Conservation (phyloP, 2,888 invertebrate genomes). For the Agapostemon virescens region DNA sequence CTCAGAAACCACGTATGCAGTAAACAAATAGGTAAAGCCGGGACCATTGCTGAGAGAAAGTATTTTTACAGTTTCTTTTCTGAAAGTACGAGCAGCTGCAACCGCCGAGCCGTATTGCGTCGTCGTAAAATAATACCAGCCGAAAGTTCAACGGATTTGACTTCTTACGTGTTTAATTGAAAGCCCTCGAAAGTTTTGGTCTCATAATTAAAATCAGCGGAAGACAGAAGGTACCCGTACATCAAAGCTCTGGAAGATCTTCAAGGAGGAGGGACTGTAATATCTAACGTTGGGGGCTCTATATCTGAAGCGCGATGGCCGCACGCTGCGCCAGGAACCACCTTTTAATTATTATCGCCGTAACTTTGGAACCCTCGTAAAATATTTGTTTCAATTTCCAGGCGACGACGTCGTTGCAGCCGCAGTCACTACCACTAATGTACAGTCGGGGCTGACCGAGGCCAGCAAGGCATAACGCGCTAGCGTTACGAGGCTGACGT, state of each 20-base stretch:
- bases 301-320: conserved; percentile 48
- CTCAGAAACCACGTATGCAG: too few species aligned
- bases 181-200: conserved; percentile 55
- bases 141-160: conserved; percentile 29
- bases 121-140: conserved; percentile 35
- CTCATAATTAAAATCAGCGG: conserved; percentile 64
- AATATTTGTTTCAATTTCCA: conserved; percentile 76
- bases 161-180: conserved; percentile 52
- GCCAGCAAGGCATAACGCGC: conserved; percentile 58
- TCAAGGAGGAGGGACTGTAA: conserved; percentile 45
- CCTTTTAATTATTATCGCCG: conserved; percentile 73
- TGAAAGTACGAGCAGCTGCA: background rate
- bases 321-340: conserved; percentile 54
- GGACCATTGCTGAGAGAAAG: background rate
- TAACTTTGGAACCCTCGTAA: conserved; percentile 69
- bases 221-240: conserved; percentile 50
- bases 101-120: background rate
- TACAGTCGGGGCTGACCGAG: conserved; percentile 53
- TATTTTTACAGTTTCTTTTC: background rate
- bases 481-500: conserved; percentile 41
- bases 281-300: conserved; percentile 58
- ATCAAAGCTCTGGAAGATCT: conserved; percentile 62
- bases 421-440: conserved; percentile 38
- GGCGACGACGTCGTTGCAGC: conserved; percentile 51
- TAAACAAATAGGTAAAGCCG: background rate